These are phyloP conservation scores for Batillaria attramentaria DNA, from an alignment of 1,140 invertebrate genomes.

Conservation along the genomic window DNA sequence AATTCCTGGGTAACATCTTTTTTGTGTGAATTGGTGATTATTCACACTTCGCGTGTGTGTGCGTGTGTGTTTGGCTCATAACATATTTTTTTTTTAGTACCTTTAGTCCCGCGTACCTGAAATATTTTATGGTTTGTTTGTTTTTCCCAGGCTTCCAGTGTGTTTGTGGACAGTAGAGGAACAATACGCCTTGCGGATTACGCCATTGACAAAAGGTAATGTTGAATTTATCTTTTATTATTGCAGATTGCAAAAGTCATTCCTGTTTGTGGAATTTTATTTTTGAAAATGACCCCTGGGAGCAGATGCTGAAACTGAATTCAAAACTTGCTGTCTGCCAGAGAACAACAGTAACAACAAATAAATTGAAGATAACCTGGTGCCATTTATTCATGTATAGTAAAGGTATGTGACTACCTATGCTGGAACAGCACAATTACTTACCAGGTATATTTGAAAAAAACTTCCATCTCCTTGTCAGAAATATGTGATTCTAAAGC, in stretches of 20 bases:
- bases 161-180: constrained; percentile 67
- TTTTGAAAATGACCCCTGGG: no score
- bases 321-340: no score
- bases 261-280: neutral
- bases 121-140: constrained; percentile 17
- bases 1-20: constrained; percentile 22
- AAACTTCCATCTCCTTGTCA: neutral
- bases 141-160: constrained; percentile 65
- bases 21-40: neutral
- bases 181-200: constrained; percentile 78
- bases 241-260: neutral
- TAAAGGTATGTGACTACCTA: no score
- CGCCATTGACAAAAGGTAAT: constrained; percentile 80
- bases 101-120: no score
- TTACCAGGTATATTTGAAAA: no score
- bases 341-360: no score
- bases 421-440: no score
- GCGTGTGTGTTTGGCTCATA: constrained; percentile 4
- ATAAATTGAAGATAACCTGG: no score
- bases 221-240: constrained; percentile 61
- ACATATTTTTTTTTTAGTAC: constrained; percentile 4
- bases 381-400: no score
- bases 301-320: no score
- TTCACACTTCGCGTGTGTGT: neutral
- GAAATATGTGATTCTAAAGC: neutral